A percentile compares a stretch with the other conserved stretches of the same genome.
Evolutionary conservation across 2,797 vertebrate species (phyloP).

Genomic region (Myoxocephalus aenaeus): DNA sequence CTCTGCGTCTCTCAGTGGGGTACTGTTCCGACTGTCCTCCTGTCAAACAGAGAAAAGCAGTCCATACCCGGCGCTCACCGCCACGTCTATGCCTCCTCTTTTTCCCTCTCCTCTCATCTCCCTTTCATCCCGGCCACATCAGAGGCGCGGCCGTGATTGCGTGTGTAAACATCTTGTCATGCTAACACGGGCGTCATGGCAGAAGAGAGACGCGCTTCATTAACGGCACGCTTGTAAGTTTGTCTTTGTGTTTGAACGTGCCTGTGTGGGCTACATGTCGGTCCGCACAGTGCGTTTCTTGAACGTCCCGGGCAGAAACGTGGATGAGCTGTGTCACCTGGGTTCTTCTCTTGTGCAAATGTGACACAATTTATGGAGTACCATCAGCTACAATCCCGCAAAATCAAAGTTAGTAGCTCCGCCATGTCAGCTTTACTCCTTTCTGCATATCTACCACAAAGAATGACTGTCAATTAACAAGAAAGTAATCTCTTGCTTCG

Average conservation of each 20-base stretch:
- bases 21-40: constrained; percentile 74
- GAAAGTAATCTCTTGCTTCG: constrained; percentile 53
- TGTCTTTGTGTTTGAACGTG: constrained; percentile 68
- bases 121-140: constrained; percentile 76
- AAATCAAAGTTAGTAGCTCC: constrained; percentile 26
- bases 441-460: constrained; percentile 24
- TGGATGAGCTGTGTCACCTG: constrained; percentile 5
- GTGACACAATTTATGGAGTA: constrained; percentile 34
- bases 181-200: constrained; percentile 76
- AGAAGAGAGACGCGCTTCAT: constrained; percentile 77
- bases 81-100: constrained; percentile 61
- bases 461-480: constrained; percentile 61
- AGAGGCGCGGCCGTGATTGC: constrained; percentile 73
- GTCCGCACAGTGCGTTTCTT: constrained; percentile 19
- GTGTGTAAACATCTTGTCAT: constrained; percentile 84
- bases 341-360: constrained; percentile 28
- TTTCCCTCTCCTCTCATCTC: constrained; percentile 65
- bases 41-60: constrained; percentile 75
- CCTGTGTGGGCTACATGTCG: constrained; percentile 50
- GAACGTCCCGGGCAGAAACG: constrained; percentile 41
- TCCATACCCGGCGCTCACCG: constrained; percentile 48
- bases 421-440: constrained; percentile 8
- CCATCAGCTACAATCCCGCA: constrained; percentile 13
- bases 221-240: constrained; percentile 68
- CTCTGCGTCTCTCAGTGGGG: constrained; percentile 63